phyloP scores from a whole-genome alignment of 2,113 vertebrate species.

The Cyanoramphus novaezelandiae region DNA sequence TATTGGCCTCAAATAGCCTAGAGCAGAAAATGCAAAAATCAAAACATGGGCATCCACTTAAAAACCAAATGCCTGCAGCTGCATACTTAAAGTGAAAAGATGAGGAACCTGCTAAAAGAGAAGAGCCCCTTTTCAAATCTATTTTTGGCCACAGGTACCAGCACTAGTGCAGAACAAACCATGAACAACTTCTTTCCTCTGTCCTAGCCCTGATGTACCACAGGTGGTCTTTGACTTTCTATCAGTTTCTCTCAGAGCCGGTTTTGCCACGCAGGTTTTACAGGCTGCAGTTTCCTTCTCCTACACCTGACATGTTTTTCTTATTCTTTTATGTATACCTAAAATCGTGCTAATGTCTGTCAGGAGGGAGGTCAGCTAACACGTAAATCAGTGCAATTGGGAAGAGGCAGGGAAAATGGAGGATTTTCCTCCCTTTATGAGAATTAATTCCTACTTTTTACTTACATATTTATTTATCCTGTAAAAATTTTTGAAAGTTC shows the following conservation, averaged over 20 bases:
- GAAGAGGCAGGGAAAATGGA: neutral
- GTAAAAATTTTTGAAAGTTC: neutral
- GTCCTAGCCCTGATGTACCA: neutral
- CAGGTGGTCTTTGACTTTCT: neutral
- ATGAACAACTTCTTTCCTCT: neutral
- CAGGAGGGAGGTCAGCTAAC: neutral
- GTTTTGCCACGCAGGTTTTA: neutral
- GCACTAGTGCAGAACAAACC: neutral
- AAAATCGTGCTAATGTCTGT: neutral
- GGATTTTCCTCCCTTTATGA: neutral
- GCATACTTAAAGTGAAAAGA: neutral
- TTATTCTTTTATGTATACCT: neutral
- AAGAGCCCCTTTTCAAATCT: neutral
- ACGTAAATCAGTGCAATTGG: fast-evolving
- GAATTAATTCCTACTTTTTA: neutral
- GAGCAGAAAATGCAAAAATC: neutral
- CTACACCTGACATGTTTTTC: neutral
- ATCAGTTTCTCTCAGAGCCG: neutral
- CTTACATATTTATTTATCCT: neutral
- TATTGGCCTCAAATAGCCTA: neutral
- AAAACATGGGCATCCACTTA: neutral
- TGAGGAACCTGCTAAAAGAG: neutral
- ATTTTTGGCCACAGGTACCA: neutral
- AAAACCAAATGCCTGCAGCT: neutral
- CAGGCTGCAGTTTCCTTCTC: neutral